Conservation (phyloP, 1,140 invertebrate genomes). For the Bombus impatiens region DNA sequence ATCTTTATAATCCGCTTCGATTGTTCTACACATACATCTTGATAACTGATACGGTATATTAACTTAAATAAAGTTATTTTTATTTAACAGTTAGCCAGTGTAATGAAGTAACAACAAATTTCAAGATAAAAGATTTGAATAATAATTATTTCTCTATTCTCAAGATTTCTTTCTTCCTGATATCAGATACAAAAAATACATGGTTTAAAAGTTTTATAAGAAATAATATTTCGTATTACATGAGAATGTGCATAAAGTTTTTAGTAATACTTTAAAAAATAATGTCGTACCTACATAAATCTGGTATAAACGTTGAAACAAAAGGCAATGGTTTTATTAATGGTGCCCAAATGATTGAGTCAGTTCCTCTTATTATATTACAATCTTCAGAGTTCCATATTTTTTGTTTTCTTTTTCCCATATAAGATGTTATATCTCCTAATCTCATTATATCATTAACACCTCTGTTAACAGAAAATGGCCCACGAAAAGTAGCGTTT, state of each 20-base stretch:
- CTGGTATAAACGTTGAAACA: conserved; percentile 38
- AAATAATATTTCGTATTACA: too few species aligned
- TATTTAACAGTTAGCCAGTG: too few species aligned
- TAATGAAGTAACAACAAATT: too few species aligned
- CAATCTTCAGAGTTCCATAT: conserved; percentile 58
- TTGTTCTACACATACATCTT: not conserved
- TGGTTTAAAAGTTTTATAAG: too few species aligned
- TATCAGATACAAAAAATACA: too few species aligned
- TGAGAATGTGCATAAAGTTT: not conserved
- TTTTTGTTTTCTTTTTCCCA: conserved; percentile 37
- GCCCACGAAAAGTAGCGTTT: conserved; percentile 57
- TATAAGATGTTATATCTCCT: conserved; percentile 54
- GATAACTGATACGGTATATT: not conserved
- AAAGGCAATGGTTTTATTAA: conserved; percentile 24
- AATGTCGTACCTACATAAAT: conserved; percentile 60
- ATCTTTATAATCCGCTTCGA: not conserved
- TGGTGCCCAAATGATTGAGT: conserved; percentile 59
- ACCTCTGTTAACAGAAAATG: conserved; percentile 63
- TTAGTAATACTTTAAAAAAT: not conserved
- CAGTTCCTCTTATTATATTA: conserved; percentile 59
- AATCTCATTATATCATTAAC: conserved; percentile 40
- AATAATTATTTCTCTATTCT: too few species aligned
- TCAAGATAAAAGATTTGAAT: too few species aligned
- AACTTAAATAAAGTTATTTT: not conserved
- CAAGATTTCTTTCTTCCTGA: too few species aligned